These are phyloP conservation scores for Stictonetta naevosa DNA, from an alignment of 2,113 vertebrate genomes.

Conservation along the genomic window DNA sequence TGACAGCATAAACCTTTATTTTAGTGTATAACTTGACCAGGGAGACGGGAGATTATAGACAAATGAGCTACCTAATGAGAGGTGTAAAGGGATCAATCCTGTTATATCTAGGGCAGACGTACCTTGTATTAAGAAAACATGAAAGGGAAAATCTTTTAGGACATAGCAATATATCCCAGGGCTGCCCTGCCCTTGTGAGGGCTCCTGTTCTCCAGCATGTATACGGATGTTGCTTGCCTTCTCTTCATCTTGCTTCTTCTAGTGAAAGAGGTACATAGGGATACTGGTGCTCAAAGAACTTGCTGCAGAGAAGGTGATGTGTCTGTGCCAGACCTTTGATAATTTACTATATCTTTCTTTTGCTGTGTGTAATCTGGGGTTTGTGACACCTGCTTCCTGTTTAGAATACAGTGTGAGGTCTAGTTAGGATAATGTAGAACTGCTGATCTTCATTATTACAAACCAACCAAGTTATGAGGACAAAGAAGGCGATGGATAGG, in stretches of 20 bases:
- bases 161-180: background rate
- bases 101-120: background rate
- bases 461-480: background rate
- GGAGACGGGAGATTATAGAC: background rate
- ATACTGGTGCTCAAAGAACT: background rate
- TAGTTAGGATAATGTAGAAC: background rate
- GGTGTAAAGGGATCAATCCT: background rate
- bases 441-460: accelerated
- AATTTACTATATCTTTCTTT: background rate
- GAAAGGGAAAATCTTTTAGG: background rate
- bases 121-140: background rate
- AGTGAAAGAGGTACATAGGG: accelerated
- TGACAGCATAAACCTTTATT: background rate
- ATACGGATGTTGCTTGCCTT: accelerated
- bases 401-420: background rate
- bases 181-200: background rate
- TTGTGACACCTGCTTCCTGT: background rate
- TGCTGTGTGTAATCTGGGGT: background rate
- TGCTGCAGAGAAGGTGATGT: background rate
- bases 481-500: background rate
- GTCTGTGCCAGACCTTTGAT: background rate
- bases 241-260: background rate
- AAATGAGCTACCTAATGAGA: background rate
- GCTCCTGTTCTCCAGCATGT: background rate
- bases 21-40: background rate